A percentile compares a stretch with the other conserved stretches of the same genome.
These are phyloP conservation scores for Seira sanloemensis DNA, from an alignment of 2,888 invertebrate species.

Conservation along the genomic window DNA sequence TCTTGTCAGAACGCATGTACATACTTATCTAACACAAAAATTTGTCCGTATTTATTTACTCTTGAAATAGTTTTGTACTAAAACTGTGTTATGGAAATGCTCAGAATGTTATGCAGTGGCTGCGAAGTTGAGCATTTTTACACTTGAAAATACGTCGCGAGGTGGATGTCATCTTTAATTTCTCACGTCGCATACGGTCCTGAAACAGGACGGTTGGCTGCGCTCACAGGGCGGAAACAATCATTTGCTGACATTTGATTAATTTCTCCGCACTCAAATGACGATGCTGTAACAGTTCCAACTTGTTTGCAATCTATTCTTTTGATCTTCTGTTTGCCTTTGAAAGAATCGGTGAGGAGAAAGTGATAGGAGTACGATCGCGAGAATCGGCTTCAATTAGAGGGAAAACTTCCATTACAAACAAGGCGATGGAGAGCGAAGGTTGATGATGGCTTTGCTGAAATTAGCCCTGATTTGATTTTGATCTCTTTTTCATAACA, in stretches of 20 bases:
- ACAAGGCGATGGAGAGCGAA: neutral
- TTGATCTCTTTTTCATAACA: neutral
- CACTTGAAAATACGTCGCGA: neutral
- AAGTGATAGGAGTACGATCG: neutral
- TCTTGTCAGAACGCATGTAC: neutral
- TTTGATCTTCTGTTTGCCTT: neutral
- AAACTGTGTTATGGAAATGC: too few species aligned
- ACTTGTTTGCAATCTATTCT: neutral
- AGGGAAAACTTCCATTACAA: neutral
- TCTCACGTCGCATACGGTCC: too few species aligned
- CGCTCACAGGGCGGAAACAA: neutral
- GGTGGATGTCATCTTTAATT: too few species aligned
- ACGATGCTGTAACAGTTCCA: neutral
- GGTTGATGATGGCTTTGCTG: neutral
- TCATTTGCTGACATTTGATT: neutral
- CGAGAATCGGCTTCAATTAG: neutral
- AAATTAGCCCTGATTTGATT: neutral
- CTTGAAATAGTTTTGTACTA: too few species aligned
- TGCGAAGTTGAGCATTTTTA: neutral
- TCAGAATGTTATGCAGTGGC: too few species aligned
- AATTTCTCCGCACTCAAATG: neutral
- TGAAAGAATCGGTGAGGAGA: neutral
- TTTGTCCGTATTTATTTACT: too few species aligned
- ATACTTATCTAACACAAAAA: too few species aligned
- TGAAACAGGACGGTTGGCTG: too few species aligned